Evolutionary conservation across 2,797 vertebrate species (phyloP), one percentile per base, ranked within the genome.

Genomic region (Typhlichthys subterraneus): DNA sequence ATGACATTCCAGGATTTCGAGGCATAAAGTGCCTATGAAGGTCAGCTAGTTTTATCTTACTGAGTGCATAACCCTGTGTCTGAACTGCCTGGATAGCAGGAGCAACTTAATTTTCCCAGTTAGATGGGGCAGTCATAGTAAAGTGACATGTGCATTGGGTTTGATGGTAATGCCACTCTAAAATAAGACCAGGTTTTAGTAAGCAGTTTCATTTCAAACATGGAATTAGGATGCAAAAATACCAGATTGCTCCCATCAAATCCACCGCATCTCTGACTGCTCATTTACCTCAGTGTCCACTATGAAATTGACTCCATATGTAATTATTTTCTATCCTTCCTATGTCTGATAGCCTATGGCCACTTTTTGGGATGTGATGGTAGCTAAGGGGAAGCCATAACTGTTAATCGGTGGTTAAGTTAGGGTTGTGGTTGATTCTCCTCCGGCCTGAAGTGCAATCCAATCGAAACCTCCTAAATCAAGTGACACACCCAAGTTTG

Each of bases 211-310:
- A 77, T 75, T 77, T 77, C 79, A 84, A 90, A 77, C 82, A 75
- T 85, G 73, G 79, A 33, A 89, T 89, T 89, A 86, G 84, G 67
- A 70, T 85, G 74, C 79, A 86, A 86, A 70, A 87, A 85, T 80
- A 87, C 74, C 68, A 58, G 70, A 80, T 61, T 76, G 63, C 57
- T 73, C 72, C 80, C 77, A 82, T 85, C 79, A 84, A 87, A 75
- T 77, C 65, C 75, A 85, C 81, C 83, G 67, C 77, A 53, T 76
- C 77, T 70, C 75, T 13, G 48, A 80, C 82, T 87, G 65, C 82
- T 83, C 67, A 58, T 82, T 78, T 71, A 77, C 75, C 77, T 79
- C 86, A 76, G 59, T 10, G 4, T 84, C 77, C 65, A 65, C 69
- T 64, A 61, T 75, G 70, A 65, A 75, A 80, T 58, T 61, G 56